phyloP scores from a whole-genome alignment of 2,888 invertebrate genomes.

The Tineola bisselliella region DNA sequence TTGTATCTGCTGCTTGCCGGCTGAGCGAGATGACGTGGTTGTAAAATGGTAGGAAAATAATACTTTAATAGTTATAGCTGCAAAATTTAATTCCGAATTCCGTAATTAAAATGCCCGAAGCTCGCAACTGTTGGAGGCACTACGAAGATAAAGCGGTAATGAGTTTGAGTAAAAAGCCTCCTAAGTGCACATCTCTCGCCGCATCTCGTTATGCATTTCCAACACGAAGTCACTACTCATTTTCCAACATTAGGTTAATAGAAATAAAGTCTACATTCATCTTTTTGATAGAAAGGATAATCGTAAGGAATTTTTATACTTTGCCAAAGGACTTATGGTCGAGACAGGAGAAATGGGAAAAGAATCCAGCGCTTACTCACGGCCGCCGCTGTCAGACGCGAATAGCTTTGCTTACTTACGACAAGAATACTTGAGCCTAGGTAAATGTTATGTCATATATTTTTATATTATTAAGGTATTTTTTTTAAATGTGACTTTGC shows the following conservation, averaged over 20 bases:
- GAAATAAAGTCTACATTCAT: slow-evolving; percentile 29
- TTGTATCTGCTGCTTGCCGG: too few species aligned
- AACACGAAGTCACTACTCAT: neutral
- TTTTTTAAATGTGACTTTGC: too few species aligned
- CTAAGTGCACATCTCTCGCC: neutral
- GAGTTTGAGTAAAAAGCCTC: neutral
- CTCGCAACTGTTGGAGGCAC: too few species aligned
- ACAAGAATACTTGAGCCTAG: neutral
- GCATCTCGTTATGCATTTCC: neutral
- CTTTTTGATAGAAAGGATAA: slow-evolving; percentile 36
- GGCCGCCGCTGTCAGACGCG: slow-evolving; percentile 14
- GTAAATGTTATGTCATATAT: neutral
- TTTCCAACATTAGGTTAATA: slow-evolving; percentile 24
- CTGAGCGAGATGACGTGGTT: too few species aligned
- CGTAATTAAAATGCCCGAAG: too few species aligned
- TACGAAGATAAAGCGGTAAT: neutral
- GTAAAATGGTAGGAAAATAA: too few species aligned
- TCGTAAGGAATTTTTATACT: slow-evolving; percentile 31
- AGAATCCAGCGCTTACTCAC: slow-evolving; percentile 24
- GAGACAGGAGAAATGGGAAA: slow-evolving; percentile 19
- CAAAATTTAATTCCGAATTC: too few species aligned
- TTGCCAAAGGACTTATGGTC: slow-evolving; percentile 14
- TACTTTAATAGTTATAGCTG: too few species aligned
- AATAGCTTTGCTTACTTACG: slow-evolving; percentile 13
- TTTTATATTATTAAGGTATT: neutral